Conservation (phyloP, 1,140 invertebrate species). For the Euwallacea similis region DNA sequence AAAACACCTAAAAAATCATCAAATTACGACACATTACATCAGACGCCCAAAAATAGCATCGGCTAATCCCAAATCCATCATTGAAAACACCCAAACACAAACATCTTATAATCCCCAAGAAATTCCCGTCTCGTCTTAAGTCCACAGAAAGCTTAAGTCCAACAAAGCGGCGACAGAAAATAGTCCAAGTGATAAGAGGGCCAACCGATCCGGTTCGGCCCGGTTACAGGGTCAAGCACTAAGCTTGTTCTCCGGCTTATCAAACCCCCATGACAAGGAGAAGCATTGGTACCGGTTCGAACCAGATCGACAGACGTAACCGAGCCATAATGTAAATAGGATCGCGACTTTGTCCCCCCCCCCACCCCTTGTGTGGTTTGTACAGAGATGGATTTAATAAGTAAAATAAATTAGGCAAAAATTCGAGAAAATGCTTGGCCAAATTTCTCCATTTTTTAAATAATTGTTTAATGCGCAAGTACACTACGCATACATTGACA, state of each 20-base stretch:
- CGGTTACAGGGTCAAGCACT: slow-evolving; percentile 43
- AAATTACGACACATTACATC: no score
- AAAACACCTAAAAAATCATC: no score
- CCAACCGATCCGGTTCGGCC: slow-evolving; percentile 37
- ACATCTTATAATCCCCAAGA: neutral
- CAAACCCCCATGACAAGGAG: slow-evolving; percentile 44
- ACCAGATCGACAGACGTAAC: slow-evolving; percentile 30
- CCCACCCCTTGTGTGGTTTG: neutral
- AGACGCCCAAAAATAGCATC: no score
- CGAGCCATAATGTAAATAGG: slow-evolving; percentile 26
- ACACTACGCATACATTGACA: no score
- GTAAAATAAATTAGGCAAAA: no score
- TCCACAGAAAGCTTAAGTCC: slow-evolving; percentile 9
- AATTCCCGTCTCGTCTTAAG: neutral
- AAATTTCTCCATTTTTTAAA: no score
- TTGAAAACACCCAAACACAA: neutral
- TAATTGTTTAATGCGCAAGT: no score
- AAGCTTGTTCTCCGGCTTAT: slow-evolving; percentile 41
- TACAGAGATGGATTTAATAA: no score
- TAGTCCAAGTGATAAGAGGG: neutral
- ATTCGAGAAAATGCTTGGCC: no score
- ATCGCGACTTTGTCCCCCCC: slow-evolving; percentile 37
- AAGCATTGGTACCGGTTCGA: slow-evolving; percentile 23
- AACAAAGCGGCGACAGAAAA: neutral
- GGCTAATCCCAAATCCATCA: no score